phyloP scores from a whole-genome alignment of 2,888 invertebrate genomes.

The Lathronympha strigana region DNA sequence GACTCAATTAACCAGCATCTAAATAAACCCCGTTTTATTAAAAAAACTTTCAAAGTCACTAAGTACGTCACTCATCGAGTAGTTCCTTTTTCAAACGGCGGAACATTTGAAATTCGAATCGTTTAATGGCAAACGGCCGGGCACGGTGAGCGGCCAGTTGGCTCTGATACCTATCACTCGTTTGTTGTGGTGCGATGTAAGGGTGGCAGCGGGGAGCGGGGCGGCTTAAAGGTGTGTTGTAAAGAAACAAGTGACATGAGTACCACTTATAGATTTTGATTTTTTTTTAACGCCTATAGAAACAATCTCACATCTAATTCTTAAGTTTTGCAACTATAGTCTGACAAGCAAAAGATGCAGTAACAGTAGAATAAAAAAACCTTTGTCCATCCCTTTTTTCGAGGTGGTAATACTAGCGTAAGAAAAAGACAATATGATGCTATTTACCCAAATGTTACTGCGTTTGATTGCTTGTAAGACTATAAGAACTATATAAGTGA shows the following conservation, averaged over 20 bases:
- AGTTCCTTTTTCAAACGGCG: slow-evolving; percentile 22
- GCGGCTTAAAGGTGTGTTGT: slow-evolving; percentile 6
- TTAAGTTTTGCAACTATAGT: too few relatives aligned
- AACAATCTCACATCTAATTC: too few relatives aligned
- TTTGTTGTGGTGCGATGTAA: slow-evolving; percentile 12
- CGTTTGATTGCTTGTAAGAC: too few relatives aligned
- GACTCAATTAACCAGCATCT: not conserved
- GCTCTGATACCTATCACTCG: slow-evolving; percentile 38
- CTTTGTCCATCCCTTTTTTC: too few relatives aligned
- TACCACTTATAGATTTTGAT: not conserved
- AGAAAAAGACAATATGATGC: too few relatives aligned
- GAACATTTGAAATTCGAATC: slow-evolving; percentile 22
- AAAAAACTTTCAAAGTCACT: slow-evolving; percentile 1
- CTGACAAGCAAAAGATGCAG: too few relatives aligned
- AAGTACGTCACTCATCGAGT: slow-evolving; percentile 9
- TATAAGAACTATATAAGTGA: too few relatives aligned
- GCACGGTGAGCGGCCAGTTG: slow-evolving; percentile 36
- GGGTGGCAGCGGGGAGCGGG: slow-evolving; percentile 15
- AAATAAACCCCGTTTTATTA: not conserved
- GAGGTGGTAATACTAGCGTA: too few relatives aligned
- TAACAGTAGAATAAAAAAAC: too few relatives aligned
- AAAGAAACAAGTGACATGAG: not conserved
- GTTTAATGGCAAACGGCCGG: slow-evolving; percentile 30
- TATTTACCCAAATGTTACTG: too few relatives aligned
- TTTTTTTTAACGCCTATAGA: too few relatives aligned